Percentiles rank a stretch among this genome's conserved stretches.
Conservation (phyloP, 2,113 vertebrate genomes). For the Cyanocitta stelleri region DNA sequence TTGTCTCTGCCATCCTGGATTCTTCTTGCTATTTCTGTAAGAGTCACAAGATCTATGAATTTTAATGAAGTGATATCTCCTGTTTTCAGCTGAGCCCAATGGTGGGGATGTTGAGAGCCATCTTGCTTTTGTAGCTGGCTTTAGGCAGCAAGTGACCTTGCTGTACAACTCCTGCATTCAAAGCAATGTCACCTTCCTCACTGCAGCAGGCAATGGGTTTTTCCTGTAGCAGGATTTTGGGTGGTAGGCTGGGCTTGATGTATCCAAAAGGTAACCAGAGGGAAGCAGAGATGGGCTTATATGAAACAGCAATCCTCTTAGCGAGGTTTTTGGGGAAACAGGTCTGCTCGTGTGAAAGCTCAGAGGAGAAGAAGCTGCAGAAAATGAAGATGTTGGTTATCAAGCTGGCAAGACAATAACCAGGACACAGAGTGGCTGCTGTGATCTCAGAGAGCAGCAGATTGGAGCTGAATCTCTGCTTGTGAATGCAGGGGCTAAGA, state of each 20-base stretch:
- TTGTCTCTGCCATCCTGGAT: neutral
- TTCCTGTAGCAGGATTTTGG: neutral
- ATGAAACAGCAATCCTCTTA: neutral
- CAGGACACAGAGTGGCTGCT: neutral
- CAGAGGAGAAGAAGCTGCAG: neutral
- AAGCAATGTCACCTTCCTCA: constrained; percentile 11
- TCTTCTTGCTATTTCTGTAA: constrained; percentile 23
- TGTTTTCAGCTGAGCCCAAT: neutral
- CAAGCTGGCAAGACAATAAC: neutral
- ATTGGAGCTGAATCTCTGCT: neutral
- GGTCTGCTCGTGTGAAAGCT: neutral
- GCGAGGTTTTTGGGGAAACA: neutral
- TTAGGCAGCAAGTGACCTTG: constrained; percentile 5
- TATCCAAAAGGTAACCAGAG: neutral
- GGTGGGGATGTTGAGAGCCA: neutral
- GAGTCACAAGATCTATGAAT: constrained; percentile 34
- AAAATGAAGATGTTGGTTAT: neutral
- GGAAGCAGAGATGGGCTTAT: neutral
- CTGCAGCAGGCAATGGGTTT: neutral
- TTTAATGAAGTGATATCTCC: constrained; percentile 38
- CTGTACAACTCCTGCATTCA: neutral
- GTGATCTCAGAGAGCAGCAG: neutral
- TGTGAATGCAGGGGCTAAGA: neutral
- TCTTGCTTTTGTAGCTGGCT: neutral
- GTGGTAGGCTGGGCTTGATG: neutral